Base-by-base conservation (phyloP, 2,888 invertebrate genomes). In the Saturnia pavonia region DNA sequence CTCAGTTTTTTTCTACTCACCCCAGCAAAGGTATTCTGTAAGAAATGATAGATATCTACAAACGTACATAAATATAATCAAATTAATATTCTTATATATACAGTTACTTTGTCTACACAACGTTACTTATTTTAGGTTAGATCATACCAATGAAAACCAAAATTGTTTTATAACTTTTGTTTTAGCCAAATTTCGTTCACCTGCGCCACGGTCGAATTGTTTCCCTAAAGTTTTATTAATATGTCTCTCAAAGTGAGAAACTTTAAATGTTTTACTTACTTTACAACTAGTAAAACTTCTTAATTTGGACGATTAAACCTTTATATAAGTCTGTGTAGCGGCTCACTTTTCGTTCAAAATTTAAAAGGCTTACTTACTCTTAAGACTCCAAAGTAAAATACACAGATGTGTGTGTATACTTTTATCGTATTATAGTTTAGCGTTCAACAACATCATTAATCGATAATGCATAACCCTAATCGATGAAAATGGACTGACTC, bases 201-300 rank as follows among this genome's bases (percentile, higher is more conserved):
- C 68, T 42, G 40, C 34, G 19, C 1, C 22, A 63, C 68, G 68
- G 45, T 72, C 45, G 72, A 72, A 73, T 72, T 71, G 43, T 68
- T 51, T 67, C 68, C n/a, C 76, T 68, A 57, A 79, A 72, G 69
- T 73, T 79, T 78, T 76, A 78, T 75, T 74, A 75, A 76, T 73
- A 77, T 72, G 69, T 72, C 68, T 68, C 51, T 42, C 40, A 27
- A 70, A 69, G 27, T 60, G 19, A 16, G 69, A 78, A 75, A 71
- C 65, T 71, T 76, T 69, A 65, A 71, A 74, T 65, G 72, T 72
- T 71, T 70, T 71, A 78, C 72, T 69, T 68, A 73, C 63, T 72
- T 76, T 67, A 68, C 57, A 69, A 43, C 48, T 27, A 60, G 27
- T 11, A 12, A 27, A 60, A 60, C 57, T 60, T 60, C 27, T 25